Conservation (phyloP, 35 echinoderm and acorn worm genomes). For the Ptychodera flava region DNA sequence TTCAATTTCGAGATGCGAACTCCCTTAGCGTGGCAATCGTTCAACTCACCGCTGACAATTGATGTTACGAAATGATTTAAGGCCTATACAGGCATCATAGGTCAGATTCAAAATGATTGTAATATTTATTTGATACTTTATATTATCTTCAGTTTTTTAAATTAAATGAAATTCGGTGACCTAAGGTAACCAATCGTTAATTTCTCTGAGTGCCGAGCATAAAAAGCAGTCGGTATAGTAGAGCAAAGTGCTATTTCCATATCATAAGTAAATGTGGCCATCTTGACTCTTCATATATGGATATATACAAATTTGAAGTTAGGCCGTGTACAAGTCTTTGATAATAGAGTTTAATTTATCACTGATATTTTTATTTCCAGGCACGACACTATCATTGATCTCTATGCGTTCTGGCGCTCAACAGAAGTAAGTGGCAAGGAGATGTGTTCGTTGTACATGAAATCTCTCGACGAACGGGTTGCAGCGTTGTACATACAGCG, state of each 20-base stretch:
- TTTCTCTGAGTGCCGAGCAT: background rate
- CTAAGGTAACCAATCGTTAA: no score
- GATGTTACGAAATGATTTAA: no score
- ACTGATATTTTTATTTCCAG: background rate
- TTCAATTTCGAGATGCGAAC: no score
- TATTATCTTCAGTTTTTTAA: no score
- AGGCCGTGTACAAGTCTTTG: background rate
- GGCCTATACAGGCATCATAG: no score
- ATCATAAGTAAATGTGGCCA: background rate
- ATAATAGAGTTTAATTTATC: background rate
- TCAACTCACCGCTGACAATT: no score
- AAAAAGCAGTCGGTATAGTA: background rate
- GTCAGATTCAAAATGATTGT: no score
- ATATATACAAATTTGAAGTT: background rate
- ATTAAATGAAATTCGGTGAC: no score
- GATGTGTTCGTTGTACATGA: slow-evolving; percentile 36
- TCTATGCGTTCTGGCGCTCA: slow-evolving; percentile 45
- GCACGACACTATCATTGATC: slow-evolving; percentile 44
- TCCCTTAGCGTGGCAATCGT: no score
- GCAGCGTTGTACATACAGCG: slow-evolving; percentile 40
- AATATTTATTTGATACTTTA: no score
- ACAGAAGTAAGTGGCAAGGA: slow-evolving; percentile 28
- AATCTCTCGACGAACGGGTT: slow-evolving; percentile 42
- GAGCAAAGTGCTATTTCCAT: background rate
- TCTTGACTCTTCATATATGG: no score